Conservation (phyloP, 2,797 vertebrate species). For the Macrochelys suwanniensis region DNA sequence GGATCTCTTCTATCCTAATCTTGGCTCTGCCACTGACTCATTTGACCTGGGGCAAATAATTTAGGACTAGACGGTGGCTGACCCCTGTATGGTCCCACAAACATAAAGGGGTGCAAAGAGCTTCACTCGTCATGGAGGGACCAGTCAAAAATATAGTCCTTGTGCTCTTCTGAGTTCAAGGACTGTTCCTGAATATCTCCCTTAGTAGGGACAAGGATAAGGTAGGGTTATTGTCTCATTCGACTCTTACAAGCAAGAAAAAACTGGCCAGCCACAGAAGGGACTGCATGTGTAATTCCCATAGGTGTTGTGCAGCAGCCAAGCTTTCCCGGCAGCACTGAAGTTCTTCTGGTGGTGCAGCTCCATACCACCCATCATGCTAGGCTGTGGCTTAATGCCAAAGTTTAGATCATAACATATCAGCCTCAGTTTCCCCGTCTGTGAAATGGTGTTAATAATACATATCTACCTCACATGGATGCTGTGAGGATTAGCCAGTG, state of each 20-base stretch:
- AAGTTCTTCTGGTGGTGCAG: neutral
- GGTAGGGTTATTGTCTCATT: neutral
- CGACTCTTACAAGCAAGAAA: neutral
- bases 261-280: neutral
- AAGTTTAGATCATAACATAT: neutral
- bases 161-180: neutral
- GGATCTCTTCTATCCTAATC: neutral
- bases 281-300: neutral
- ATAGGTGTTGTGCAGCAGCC: neutral
- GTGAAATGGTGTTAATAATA: rapidly evolving
- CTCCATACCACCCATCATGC: neutral
- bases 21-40: neutral
- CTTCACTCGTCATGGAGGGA: rapidly evolving
- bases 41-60: neutral
- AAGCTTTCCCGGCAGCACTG: neutral
- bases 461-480: rapidly evolving
- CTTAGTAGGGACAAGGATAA: neutral
- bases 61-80: neutral
- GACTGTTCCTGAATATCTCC: rapidly evolving
- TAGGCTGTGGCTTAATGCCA: rapidly evolving
- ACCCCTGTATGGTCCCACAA: rapidly evolving
- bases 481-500: no score
- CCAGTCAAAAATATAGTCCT: neutral
- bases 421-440: rapidly evolving
- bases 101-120: neutral